Evolutionary conservation across 2,113 vertebrate genomes (phyloP).

Genomic region (Peromyscus leucopus): DNA sequence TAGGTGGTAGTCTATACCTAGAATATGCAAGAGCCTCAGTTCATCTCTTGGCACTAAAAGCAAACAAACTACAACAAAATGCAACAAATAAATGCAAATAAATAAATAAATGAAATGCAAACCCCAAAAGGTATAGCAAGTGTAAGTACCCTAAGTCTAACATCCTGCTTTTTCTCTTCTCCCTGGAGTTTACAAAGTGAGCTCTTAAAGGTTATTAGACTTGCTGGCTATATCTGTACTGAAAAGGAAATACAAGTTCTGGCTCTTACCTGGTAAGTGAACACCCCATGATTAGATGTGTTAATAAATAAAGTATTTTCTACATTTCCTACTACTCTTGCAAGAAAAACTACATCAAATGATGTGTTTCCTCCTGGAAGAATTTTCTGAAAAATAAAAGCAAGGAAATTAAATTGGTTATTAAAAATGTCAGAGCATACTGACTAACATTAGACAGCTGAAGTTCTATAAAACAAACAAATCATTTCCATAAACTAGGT

Average conservation of each 20-base stretch:
- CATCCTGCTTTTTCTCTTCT: conserved; percentile 1
- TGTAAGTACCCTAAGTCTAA: neutral
- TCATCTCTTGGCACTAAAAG: neutral
- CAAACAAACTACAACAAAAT: neutral
- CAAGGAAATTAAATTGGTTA: conserved; percentile 65
- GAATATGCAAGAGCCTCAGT: neutral
- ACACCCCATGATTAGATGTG: conserved; percentile 98
- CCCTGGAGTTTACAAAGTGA: neutral
- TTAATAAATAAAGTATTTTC: conserved; percentile 99
- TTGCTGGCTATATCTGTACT: neutral
- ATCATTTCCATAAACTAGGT: conserved; percentile 45
- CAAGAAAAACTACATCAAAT: conserved; percentile 99
- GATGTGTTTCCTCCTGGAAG: conserved; percentile 99
- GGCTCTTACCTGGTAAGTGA: conserved; percentile 98
- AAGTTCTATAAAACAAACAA: conserved; percentile 41
- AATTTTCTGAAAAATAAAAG: conserved; percentile 93
- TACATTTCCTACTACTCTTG: conserved; percentile 98
- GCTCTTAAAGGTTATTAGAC: neutral
- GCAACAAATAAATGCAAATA: neutral
- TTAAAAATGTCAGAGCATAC: neutral
- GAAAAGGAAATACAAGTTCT: conserved; percentile 18
- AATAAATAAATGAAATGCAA: neutral
- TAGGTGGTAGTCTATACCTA: neutral
- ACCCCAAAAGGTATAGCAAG: neutral
- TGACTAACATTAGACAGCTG: neutral